phyloP scores from a whole-genome alignment of 2,797 vertebrate species.

The Anguilla pacifica region DNA sequence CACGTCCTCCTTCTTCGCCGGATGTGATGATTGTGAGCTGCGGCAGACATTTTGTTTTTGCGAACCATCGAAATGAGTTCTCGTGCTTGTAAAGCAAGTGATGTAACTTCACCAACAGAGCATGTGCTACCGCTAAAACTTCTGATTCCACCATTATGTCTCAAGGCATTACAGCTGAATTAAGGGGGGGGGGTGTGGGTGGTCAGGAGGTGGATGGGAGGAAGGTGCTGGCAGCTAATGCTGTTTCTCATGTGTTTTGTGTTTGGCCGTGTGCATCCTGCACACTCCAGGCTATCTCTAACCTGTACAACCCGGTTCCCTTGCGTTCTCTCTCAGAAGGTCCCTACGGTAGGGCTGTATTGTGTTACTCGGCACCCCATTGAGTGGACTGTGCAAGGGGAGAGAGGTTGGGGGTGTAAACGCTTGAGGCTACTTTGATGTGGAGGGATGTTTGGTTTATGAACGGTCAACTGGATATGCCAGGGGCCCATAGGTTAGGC shows the following conservation, averaged over 20 bases:
- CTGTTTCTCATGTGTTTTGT: slow-evolving; percentile 69
- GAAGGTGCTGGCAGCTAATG: slow-evolving; percentile 63
- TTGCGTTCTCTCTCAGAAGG: slow-evolving; percentile 42
- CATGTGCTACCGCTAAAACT: background rate
- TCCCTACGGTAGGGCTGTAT: background rate
- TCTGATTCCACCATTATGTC: background rate
- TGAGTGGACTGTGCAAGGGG: slow-evolving; percentile 43
- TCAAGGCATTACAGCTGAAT: background rate
- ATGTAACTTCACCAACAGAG: background rate
- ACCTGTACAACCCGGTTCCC: slow-evolving; percentile 52
- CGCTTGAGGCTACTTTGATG: slow-evolving; percentile 52
- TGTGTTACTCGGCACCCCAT: background rate
- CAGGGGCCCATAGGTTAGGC: background rate
- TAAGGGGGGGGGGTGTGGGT: background rate
- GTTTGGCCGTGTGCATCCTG: slow-evolving; percentile 69
- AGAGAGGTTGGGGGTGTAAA: slow-evolving; percentile 49
- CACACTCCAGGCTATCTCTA: slow-evolving; percentile 63
- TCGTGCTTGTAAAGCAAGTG: background rate
- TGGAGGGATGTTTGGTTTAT: slow-evolving; percentile 41
- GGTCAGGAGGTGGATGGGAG: background rate
- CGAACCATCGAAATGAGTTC: background rate
- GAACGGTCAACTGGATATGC: background rate
- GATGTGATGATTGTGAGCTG: background rate
- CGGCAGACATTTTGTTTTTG: background rate
- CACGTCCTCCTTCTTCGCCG: background rate